Base-by-base conservation (phyloP, 1,140 invertebrate species). In the Yoshiicerus persimilis region DNA sequence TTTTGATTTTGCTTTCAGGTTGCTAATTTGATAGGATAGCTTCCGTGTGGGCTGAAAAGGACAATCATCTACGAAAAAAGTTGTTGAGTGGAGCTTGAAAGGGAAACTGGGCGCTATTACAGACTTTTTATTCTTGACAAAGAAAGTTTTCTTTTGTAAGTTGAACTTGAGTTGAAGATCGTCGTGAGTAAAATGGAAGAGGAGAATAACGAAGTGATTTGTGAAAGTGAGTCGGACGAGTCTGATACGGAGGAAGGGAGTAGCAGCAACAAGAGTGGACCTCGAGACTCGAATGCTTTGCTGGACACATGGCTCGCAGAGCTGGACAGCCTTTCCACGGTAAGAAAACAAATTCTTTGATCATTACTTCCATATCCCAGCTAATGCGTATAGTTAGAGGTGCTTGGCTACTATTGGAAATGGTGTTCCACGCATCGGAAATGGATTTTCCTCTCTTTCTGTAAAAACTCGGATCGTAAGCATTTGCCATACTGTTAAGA, bases 271-370 rank as follows among this genome's bases (percentile, higher is more conserved):
- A 86, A 87, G 27, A 56, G 30, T 38, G 80, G 87, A 83, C 16
- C 36, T 4, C 66, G 89, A 32, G 89, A 90, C 47, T 90, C 89
- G 10, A 87, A 66, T 86, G 87, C 89, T 1, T 41, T 90, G 84
- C 86, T 90, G 56, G 90, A 90, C 77, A 88, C 90, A 30, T 90
- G 90, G 90, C 77, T 90, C 1, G 89, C 89, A 23, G 90, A 90
- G 41, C 66, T 90, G 70, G 90, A 90, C 87, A 89, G 86, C 27
- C 70, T 90, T n/a, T 85, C 89, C n/a, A 89, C 89, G 87, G 90
- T 90, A 89, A 89, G 89, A 32, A 86, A 30, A 30, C 8, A 70
- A 80, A 36, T 80, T 38, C 75, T 80, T 80, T 80, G 30, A 80
- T 80, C 75, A 80, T 80, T 80, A 80, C 25, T 25, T 70, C 66